Base-by-base conservation (phyloP, 2,888 invertebrate species). In the Bombylius major region DNA sequence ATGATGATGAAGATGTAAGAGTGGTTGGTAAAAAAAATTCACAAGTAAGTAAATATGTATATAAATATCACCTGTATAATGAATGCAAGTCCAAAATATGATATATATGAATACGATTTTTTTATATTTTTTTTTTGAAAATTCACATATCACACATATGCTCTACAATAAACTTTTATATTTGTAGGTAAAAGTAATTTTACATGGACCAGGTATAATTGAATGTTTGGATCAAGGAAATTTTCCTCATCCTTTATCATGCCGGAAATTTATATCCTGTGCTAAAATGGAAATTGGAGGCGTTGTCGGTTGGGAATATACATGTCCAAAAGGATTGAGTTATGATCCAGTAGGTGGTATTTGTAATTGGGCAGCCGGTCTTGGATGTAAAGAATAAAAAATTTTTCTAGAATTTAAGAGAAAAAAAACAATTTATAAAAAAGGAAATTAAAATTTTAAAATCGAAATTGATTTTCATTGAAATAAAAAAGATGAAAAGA, bases 251-350 rank as follows among this genome's bases (percentile, higher is more conserved):
- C 94, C 94, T 4, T 79, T 83, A 14, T 91, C 89, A 0, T 94
- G 94, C 72, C 87, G 86, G 73, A 91, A 91, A 73, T 94, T 93
- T 71, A 91, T 94, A 65, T 89, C 89, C 31, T 94, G 94, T 72
- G 90, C 92, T 34, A 81, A 80, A 70, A 84, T 88, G 77, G 89
- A 89, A 62, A 84, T 82, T 66, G 86, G 85, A 13, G 81, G 82
- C 14, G 81, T 90, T 4, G 75, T 87, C 1, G 91, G 90, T 9
- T 92, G 90, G 83, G 90, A 89, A 65, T 93, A 93, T 75, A 85
- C 89, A 13, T 93, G 93, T 68, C 92, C 92, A 0, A 83, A 84
- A 64, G 86, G 87, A 42, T 77, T 93, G 5, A 88, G 89, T 65
- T 93, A 90, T 69, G 92, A 93, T 70, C 91, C 90, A 1, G 84